Evolutionary conservation across 2,888 invertebrate species (phyloP).

Genomic region (Heliconius ethilla): DNA sequence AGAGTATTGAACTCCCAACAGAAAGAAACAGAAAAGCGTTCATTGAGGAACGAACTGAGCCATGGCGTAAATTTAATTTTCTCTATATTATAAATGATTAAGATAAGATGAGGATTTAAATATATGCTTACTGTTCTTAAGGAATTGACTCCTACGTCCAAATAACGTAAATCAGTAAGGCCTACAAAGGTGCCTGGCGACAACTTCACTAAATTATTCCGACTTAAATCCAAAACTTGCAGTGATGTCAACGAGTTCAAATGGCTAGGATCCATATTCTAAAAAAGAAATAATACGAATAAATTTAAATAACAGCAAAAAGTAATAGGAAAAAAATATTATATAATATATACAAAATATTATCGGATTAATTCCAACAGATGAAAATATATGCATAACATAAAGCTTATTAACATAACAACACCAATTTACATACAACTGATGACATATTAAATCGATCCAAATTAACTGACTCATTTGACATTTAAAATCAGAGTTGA

Average conservation of each 20-base stretch:
- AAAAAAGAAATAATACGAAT: slow-evolving; percentile 52
- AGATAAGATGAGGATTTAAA: not conserved
- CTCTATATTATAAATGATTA: not conserved
- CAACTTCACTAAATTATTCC: slow-evolving; percentile 91
- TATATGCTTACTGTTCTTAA: slow-evolving; percentile 87
- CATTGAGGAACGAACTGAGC: not conserved
- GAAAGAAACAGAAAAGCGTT: not conserved
- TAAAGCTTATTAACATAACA: slow-evolving; percentile 12
- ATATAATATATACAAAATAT: not conserved
- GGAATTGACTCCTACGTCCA: slow-evolving; percentile 93
- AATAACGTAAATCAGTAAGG: slow-evolving; percentile 85
- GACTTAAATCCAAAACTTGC: slow-evolving; percentile 90
- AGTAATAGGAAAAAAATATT: not conserved
- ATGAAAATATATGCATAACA: not conserved
- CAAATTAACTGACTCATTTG: slow-evolving; percentile 17
- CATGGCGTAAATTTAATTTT: not conserved
- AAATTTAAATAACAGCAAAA: not conserved
- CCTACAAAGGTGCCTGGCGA: slow-evolving; percentile 91
- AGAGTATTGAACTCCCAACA: not conserved
- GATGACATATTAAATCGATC: slow-evolving; percentile 23
- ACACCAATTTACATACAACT: slow-evolving; percentile 13
- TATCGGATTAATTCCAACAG: no score
- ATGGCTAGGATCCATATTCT: slow-evolving; percentile 90
- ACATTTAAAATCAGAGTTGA: slow-evolving; percentile 7
- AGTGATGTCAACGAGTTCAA: slow-evolving; percentile 85